Evolutionary conservation across 1,140 invertebrate genomes (phyloP).

Genomic region (Nephotettix cincticeps): DNA sequence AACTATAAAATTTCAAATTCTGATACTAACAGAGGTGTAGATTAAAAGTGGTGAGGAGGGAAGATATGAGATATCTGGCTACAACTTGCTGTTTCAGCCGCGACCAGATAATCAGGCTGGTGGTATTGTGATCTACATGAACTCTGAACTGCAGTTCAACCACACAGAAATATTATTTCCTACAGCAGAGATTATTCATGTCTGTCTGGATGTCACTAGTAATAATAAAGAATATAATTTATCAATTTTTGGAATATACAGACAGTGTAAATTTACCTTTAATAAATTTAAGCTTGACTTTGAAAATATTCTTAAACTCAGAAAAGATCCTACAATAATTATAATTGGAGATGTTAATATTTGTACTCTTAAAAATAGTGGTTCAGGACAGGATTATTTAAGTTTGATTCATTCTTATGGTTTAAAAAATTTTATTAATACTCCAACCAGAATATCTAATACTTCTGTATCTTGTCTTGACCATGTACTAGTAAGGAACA

Average conservation of each 20-base stretch:
- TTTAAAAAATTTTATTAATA: background rate
- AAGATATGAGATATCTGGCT: background rate
- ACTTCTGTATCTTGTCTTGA: background rate
- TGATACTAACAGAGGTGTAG: background rate
- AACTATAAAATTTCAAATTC: background rate
- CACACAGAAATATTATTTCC: background rate
- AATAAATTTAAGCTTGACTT: background rate
- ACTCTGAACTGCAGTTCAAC: background rate
- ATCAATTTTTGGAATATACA: background rate
- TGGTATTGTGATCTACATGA: background rate
- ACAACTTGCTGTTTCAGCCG: background rate
- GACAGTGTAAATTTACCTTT: background rate
- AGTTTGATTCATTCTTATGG: background rate
- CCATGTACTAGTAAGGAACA: background rate
- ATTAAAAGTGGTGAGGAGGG: background rate
- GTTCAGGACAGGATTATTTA: background rate
- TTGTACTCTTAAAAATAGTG: background rate
- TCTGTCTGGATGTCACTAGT: background rate
- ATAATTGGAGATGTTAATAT: background rate
- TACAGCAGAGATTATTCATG: background rate
- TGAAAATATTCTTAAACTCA: background rate
- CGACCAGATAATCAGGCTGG: constrained; percentile 1
- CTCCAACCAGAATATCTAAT: background rate
- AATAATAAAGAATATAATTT: background rate
- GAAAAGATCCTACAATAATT: background rate